Evolutionary conservation across 2,797 vertebrate species (phyloP).

Genomic region (Iguana delicatissima): DNA sequence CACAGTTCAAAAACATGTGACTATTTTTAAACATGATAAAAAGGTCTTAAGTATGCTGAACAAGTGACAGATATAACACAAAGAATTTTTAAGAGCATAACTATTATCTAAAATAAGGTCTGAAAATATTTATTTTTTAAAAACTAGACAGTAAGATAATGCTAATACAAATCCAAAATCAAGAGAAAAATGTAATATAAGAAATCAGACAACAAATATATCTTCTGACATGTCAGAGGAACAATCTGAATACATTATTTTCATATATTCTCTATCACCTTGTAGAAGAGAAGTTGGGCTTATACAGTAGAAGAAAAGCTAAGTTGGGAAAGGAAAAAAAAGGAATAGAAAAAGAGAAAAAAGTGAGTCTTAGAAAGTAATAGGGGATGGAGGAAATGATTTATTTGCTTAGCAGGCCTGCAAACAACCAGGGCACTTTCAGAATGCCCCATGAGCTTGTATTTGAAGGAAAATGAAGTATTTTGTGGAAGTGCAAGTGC

Average conservation of each 20-base stretch:
- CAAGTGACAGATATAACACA: background rate
- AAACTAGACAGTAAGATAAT: background rate
- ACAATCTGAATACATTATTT: conserved; percentile 48
- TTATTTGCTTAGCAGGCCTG: too few species aligned
- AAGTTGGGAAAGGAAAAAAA: too few species aligned
- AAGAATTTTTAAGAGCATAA: background rate
- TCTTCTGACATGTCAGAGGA: conserved; percentile 52
- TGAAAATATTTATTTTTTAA: background rate
- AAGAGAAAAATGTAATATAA: background rate
- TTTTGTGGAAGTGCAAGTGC: too few species aligned
- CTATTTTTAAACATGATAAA: background rate
- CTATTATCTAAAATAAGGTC: background rate
- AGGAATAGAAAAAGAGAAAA: too few species aligned
- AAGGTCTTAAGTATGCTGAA: too few species aligned
- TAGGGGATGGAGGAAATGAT: too few species aligned
- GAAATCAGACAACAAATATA: background rate
- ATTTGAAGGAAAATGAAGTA: too few species aligned
- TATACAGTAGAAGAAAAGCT: too few species aligned
- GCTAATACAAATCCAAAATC: background rate
- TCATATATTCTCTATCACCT: conserved; percentile 34
- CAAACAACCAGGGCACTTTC: too few species aligned
- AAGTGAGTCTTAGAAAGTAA: too few species aligned
- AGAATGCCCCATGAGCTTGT: too few species aligned
- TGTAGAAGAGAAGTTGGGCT: too few species aligned
- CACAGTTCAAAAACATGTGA: background rate